Evolutionary conservation across 2,888 invertebrate genomes (phyloP), one percentile per base, ranked within the genome.

Genomic region (Plebejus anna): DNA sequence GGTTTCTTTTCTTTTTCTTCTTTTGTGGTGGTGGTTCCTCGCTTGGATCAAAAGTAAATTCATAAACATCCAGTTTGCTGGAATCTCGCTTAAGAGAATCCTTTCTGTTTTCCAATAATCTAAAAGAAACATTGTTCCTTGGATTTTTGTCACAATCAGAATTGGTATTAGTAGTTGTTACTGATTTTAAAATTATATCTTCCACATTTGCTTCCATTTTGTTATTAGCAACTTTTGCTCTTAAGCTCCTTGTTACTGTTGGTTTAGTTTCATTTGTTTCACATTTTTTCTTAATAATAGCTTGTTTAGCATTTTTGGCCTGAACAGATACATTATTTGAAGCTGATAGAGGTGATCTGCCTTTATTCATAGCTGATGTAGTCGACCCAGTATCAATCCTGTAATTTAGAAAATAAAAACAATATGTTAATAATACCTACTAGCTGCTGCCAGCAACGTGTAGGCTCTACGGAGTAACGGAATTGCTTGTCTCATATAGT

Each of bases 11-110:
- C 79, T 89, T 92, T 11, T 85, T 85, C 79, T 92, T 94, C 79
- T 92, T 94, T 81, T 93, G 93, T 73, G 85, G 88, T 76, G 86
- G 81, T 13, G 94, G 93, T 83, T 94, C 94, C 73, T 94, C 92
- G 79, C 85, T 84, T 0, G 94, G 94, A 79, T 94, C 91, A 86
- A 84, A 94, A 28, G 93, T 93, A 76, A 94, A 94, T 80, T 94
- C 94, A 82, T 94, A 94, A 2, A 94, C 82, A 83, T 93, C 92
- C 77, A 86, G 78, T 72, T 86, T 85, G 78, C 85, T 85, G 9
- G 83, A 82, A 78, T 82, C 81, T 78, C 86, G 82, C 75, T 84
- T 84, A 0, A 81, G 61, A 13, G 81, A 75, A 28, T 82, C 79
- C 28, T 81, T 84, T 78, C 84, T 87, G 2, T 88, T 85, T 76